A percentile compares a stretch with the other conserved stretches of the same genome.
Evolutionary conservation across 2,113 vertebrate species (phyloP).

Genomic region (Heterocephalus glaber): DNA sequence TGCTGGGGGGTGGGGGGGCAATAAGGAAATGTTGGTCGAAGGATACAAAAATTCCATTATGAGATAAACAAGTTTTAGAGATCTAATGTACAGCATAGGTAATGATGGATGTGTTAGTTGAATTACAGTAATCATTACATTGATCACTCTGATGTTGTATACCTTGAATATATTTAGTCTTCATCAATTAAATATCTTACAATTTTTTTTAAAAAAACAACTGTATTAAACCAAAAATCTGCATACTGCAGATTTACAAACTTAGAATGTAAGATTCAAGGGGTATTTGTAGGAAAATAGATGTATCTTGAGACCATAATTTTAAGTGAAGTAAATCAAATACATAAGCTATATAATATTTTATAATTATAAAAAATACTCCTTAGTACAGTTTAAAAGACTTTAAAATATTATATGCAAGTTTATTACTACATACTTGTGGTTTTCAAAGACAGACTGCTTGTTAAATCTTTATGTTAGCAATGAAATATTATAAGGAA

Average conservation of each 20-base stretch:
- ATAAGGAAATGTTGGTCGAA: neutral
- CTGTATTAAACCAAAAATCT: too few species aligned
- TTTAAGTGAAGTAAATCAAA: too few species aligned
- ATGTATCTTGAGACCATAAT: too few species aligned
- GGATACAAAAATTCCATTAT: neutral
- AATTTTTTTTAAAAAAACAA: too few species aligned
- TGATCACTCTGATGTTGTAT: neutral
- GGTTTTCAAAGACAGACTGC: neutral
- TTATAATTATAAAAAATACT: neutral
- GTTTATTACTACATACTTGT: neutral
- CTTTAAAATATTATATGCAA: conserved; percentile 13
- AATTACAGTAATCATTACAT: neutral
- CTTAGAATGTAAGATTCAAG: too few species aligned
- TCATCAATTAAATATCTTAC: neutral
- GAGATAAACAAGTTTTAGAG: neutral
- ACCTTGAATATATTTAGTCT: neutral
- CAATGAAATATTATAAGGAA: neutral
- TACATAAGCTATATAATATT: neutral
- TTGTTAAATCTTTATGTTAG: neutral
- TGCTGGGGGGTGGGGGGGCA: neutral
- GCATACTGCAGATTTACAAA: too few species aligned
- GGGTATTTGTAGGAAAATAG: too few species aligned
- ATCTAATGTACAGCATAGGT: neutral
- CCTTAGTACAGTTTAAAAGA: neutral
- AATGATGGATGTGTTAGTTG: neutral